These are phyloP conservation scores for Oreonectes daqikongensis DNA, from an alignment of 2,797 vertebrate genomes.

Conservation along the genomic window DNA sequence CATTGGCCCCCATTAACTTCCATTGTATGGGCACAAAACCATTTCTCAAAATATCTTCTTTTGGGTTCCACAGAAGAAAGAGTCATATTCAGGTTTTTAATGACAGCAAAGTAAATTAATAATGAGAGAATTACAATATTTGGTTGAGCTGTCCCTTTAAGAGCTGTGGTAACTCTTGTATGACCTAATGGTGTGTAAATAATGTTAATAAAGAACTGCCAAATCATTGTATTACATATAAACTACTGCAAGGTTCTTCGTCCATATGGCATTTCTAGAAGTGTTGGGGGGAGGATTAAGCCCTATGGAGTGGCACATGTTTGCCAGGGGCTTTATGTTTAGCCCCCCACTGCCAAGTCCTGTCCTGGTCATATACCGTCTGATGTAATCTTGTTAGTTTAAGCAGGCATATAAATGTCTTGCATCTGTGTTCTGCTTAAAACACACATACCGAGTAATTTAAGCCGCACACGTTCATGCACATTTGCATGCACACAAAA, in stretches of 20 bases:
- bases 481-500: neutral
- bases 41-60: too few relatives aligned
- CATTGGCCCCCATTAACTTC: too few relatives aligned
- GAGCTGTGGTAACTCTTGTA: too few relatives aligned
- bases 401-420: conserved; percentile 53
- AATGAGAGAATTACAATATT: too few relatives aligned
- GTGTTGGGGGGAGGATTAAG: conserved; percentile 21
- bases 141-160: too few relatives aligned
- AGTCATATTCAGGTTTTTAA: too few relatives aligned
- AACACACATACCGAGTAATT: conserved; percentile 2
- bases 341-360: conserved; percentile 45
- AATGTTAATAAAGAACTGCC: too few relatives aligned
- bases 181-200: neutral
- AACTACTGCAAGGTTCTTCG: neutral
- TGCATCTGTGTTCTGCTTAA: conserved; percentile 34
- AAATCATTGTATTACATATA: neutral
- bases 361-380: conserved; percentile 52
- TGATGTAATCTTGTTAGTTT: conserved; percentile 58
- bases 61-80: too few relatives aligned
- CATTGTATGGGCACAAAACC: too few relatives aligned
- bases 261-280: conserved; percentile 23
- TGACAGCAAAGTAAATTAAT: too few relatives aligned
- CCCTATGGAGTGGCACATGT: conserved; percentile 38
- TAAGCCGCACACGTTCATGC: neutral
- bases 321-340: conserved; percentile 49